phyloP scores from a whole-genome alignment of 23 tunicate genomes.

The Halocynthia roretzi region DNA sequence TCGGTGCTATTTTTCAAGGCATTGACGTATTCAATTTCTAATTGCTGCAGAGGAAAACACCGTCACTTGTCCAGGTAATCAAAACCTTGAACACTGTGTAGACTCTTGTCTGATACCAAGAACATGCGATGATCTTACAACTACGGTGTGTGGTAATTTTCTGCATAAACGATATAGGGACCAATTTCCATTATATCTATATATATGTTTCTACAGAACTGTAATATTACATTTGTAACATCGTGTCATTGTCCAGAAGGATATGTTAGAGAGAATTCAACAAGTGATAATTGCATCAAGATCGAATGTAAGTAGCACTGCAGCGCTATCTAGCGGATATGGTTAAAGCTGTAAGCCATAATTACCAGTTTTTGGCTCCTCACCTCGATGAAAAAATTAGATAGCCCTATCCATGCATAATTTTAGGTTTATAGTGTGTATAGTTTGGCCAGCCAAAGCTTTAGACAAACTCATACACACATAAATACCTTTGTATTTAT shows the following conservation, averaged over 20 bases:
- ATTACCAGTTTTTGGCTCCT: too few relatives aligned
- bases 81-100: constrained; percentile 6
- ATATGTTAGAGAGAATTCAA: not conserved
- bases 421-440: too few relatives aligned
- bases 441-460: too few relatives aligned
- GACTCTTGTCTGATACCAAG: constrained; percentile 1
- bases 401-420: too few relatives aligned
- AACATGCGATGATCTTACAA: constrained; percentile 11
- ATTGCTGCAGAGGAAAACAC: not conserved
- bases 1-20: too few relatives aligned
- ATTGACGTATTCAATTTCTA: too few relatives aligned
- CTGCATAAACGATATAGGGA: not conserved
- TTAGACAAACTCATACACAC: too few relatives aligned
- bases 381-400: too few relatives aligned
- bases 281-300: constrained; percentile 7
- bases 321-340: too few relatives aligned
- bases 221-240: constrained; percentile 4
- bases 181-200: not conserved
- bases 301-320: not conserved
- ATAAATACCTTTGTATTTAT: too few relatives aligned
- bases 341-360: too few relatives aligned
- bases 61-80: constrained; percentile 5
- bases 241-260: constrained; percentile 17
- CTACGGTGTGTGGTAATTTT: not conserved
- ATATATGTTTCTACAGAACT: not conserved